Percentiles rank a stretch among this genome's conserved stretches.
phyloP scores from a whole-genome alignment of 2,113 vertebrate species.

The Plotosus lineatus region DNA sequence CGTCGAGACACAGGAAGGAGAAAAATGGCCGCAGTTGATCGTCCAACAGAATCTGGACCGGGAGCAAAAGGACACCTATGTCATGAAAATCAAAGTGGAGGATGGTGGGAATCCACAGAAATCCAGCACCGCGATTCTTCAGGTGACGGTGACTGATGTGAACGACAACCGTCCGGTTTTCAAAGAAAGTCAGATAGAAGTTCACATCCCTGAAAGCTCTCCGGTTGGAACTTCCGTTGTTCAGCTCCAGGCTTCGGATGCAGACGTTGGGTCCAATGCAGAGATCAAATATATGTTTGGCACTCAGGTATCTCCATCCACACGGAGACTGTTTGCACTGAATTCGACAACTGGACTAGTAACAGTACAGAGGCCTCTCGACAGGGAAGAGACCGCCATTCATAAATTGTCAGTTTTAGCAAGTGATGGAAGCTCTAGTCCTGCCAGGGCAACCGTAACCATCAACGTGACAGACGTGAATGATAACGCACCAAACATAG shows the following conservation, averaged over 20 bases:
- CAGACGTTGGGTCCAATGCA: slow-evolving; percentile 93
- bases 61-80: slow-evolving; percentile 98
- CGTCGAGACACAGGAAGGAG: slow-evolving; percentile 96
- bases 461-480: slow-evolving; percentile 99
- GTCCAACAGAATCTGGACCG: slow-evolving; percentile 97
- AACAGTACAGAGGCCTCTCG: slow-evolving; percentile 92
- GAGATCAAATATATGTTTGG: slow-evolving; percentile 96
- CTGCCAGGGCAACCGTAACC: slow-evolving; percentile 89
- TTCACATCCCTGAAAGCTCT: slow-evolving; percentile 94
- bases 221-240: slow-evolving; percentile 92
- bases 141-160: slow-evolving; percentile 96
- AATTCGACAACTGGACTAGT: slow-evolving; percentile 93
- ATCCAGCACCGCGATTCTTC: slow-evolving; percentile 98
- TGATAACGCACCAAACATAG: slow-evolving; percentile 97
- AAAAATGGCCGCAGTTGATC: slow-evolving; percentile 99
- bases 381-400: slow-evolving; percentile 94
- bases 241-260: slow-evolving; percentile 94
- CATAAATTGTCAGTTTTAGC: slow-evolving; percentile 96
- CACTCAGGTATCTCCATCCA: slow-evolving; percentile 90
- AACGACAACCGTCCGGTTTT: slow-evolving; percentile 97
- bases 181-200: slow-evolving; percentile 94
- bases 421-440: slow-evolving; percentile 95
- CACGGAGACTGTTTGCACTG: slow-evolving; percentile 95
- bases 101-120: slow-evolving; percentile 95
- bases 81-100: slow-evolving; percentile 99